Evolutionary conservation across 2,888 invertebrate species (phyloP), one percentile per base, ranked within the genome.

Genomic region (Cantharis rufa): DNA sequence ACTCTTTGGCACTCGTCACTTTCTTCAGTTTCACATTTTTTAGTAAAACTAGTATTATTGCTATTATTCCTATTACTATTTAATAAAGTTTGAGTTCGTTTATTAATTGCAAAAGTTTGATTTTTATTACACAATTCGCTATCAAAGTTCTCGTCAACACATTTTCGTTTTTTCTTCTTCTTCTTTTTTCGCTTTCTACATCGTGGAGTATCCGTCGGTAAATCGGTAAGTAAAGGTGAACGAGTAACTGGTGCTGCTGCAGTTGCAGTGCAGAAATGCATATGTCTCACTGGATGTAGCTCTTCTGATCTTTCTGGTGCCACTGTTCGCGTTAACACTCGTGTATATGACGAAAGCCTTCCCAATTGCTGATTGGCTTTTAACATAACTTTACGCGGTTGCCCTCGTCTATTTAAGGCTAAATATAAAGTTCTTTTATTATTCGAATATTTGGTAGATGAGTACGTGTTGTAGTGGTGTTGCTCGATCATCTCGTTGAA

Each of bases 401-500:
- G 91, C 24, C 95, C 95, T 80, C 91, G 89, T 82, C 92, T 92
- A 88, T 94, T 94, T 81, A 96, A 89, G 80, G 95, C 96, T 88
- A 96, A 90, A 89, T 94, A 96, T 82, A 92, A 89, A 71, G 94
- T 94, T 84, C 93, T 92, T 83, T 92, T 91, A 80, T 89, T 90
- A 88, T 93, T 92, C 78, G 93, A 93, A 89, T 93, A 92, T 87
- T 93, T 92, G 79, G 91, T 91, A 83, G 93, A 93, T 84, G 95
- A 94, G 89, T 96, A 96, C 76, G 94, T 94, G 88, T 95, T 96
- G 90, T 95, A 96, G 88, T 94, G 93, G 89, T 95, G 93, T 88
- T 93, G 92, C 88, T 94, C 95, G 88, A 95, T 93, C 87, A 92
- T 93, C 90, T 96, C 96, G 89, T 95, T 94, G 91, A 96, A 95